Evolutionary conservation across 2,113 vertebrate species (phyloP).

Genomic region (Tautogolabrus adspersus): DNA sequence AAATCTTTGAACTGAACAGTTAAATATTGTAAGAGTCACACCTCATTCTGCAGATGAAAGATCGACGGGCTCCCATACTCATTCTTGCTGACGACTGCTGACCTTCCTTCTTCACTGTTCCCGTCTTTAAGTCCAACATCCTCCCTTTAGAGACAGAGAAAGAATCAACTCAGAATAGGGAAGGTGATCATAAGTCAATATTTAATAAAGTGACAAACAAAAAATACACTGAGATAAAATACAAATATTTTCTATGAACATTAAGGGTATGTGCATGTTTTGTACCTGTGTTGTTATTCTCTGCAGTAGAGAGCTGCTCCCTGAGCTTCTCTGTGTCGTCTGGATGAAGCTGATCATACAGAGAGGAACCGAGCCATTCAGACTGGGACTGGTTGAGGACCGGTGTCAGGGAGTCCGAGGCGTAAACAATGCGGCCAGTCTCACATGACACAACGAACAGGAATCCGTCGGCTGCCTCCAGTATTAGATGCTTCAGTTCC

Average conservation of each 20-base stretch:
- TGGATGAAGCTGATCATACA: constrained; percentile 96
- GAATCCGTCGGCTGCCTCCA: constrained; percentile 97
- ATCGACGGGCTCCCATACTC: constrained; percentile 95
- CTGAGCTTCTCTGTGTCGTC: constrained; percentile 95
- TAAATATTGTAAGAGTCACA: constrained; percentile 52
- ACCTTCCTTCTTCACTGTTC: constrained; percentile 97
- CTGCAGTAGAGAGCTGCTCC: constrained; percentile 95
- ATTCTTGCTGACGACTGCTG: constrained; percentile 95
- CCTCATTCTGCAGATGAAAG: constrained; percentile 99
- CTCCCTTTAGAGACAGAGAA: constrained; percentile 83
- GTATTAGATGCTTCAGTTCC: constrained; percentile 97
- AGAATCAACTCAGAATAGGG: neutral
- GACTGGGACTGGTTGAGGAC: constrained; percentile 95
- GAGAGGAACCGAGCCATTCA: constrained; percentile 94
- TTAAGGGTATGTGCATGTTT: no score
- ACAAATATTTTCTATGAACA: no score
- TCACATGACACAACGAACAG: constrained; percentile 98
- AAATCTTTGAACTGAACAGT: neutral
- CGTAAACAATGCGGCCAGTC: constrained; percentile 92
- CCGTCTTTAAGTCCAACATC: constrained; percentile 96
- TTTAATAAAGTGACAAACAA: neutral
- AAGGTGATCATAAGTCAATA: neutral
- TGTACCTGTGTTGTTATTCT: constrained; percentile 91
- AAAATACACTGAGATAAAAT: neutral
- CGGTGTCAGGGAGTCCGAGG: constrained; percentile 94